Evolutionary conservation across 2,888 invertebrate species (phyloP), one percentile per base, ranked within the genome.

Genomic region (Bedellia somnulentella): DNA sequence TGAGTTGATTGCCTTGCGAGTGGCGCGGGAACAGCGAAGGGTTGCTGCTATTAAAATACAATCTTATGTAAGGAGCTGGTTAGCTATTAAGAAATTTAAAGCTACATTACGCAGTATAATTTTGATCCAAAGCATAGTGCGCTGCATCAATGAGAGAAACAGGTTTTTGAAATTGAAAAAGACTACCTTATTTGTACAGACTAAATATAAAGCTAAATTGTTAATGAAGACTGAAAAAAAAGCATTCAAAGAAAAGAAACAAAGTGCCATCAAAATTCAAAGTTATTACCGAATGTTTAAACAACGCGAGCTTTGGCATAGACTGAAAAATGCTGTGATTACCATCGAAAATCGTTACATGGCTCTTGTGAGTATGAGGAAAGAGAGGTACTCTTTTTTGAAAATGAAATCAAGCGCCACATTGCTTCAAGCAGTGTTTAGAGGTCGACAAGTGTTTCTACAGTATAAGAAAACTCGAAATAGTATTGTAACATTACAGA

Each of bases 111-210:
- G 45, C 57, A 4, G 31, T 1, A 46, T 52, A 3, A 37, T 62
- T 9, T 39, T 43, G 16, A 43, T 82, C 29, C 81, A 82, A 41
- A 54, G n/a, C n/a, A n/a, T n/a, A n/a, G n/a, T n/a, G n/a, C n/a
- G n/a, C n/a, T 18, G 18, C 9, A 18, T 9, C 18, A 18, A 18
- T 18, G 18, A 5, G 9, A 18, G 18, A 18, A 18, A 18, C 18
- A 18, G 18, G 5, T 6, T 18, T 5, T 6, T 5, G 9, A 9
- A 18, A 18, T 18, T 18, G 18, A 6, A 9, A 18, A 18, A 18
- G n/a, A 6, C 18, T 8, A 25, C n/a, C 6, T 12, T 12, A n/a
- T 13, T 5, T 5, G 13, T 25, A 12, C 25, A 25, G n/a, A 13
- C 6, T 25, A 13, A 25, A 8, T 25, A 25, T 11, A 25, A 14